A percentile compares a stretch with the other conserved stretches of the same genome.
Evolutionary conservation across 2,888 invertebrate genomes (phyloP).

Genomic region (Corbicula japonica): DNA sequence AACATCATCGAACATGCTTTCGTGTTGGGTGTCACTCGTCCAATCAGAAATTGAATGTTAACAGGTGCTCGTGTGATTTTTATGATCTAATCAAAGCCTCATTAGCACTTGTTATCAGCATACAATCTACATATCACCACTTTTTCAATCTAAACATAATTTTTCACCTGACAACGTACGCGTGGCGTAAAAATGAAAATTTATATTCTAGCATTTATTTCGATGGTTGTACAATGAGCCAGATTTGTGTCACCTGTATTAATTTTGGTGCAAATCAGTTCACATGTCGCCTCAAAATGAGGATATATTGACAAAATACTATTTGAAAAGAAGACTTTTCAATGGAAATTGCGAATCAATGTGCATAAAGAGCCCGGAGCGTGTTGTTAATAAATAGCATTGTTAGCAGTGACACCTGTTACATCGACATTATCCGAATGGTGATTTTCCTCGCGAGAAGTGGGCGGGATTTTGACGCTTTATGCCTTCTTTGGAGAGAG

Average conservation of each 20-base stretch:
- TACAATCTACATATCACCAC: constrained; percentile 48
- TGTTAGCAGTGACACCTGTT: constrained; percentile 47
- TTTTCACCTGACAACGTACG: constrained; percentile 55
- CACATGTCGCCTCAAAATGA: constrained; percentile 16
- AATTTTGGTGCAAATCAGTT: constrained; percentile 10
- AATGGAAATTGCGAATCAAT: constrained; percentile 38
- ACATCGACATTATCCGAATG: constrained; percentile 33
- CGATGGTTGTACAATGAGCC: neutral
- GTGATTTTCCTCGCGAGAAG: constrained; percentile 26
- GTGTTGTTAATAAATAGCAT: constrained; percentile 37
- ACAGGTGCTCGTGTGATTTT: constrained; percentile 43
- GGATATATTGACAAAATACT: constrained; percentile 23
- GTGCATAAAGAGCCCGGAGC: constrained; percentile 24
- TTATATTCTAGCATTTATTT: neutral
- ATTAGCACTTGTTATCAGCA: constrained; percentile 44
- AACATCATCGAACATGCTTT: constrained; percentile 6
- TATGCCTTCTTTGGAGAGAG: neutral
- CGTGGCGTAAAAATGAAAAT: constrained; percentile 51
- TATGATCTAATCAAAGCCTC: constrained; percentile 57
- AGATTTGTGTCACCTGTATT: constrained; percentile 9
- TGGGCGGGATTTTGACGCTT: constrained; percentile 30
- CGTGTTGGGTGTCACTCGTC: constrained; percentile 38
- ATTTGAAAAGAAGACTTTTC: constrained; percentile 19
- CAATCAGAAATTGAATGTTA: constrained; percentile 32
- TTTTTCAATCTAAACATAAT: constrained; percentile 50